Base-by-base conservation (phyloP, 1,140 invertebrate genomes). In the Hesperophylax magnus region DNA sequence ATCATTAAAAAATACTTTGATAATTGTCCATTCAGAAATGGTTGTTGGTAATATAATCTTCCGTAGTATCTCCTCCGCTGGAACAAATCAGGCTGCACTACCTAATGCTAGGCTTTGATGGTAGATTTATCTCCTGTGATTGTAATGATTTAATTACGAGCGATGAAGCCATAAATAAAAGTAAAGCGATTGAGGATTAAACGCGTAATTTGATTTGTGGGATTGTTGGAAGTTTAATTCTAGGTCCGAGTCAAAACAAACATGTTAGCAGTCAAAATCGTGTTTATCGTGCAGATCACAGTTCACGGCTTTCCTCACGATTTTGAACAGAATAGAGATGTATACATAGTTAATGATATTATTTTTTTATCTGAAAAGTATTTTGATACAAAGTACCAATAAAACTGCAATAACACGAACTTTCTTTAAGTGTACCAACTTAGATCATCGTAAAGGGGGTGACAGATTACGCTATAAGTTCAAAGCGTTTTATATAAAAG, bases 131-230 rank as follows among this genome's bases (percentile, higher is more conserved):
- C 20, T 79, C 56, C 18, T 39, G 81, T 56, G 34, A 77, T 72
- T 69, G 81, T 79, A 75, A 82, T 79, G 81, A 79, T 82, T 82
- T 76, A 82, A 82, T 82, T 82, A 75, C 53, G 61, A 69, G 18
- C 47, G 78, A 82, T 79, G 60, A 71, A 78, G 81, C 47, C 52
- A 77, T 82, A 76, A 82, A 79, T 82, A 78, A 77, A 54, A 71
- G 18, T 8, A 47, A 24, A 22, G 9, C 22, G 15, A 8, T 20
- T 53, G n/a, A n/a, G 34, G 5, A 52, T 14, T 11, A n/a, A 65
- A 47, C 31, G 34, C 65, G 22, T 39, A 24, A 27, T 24, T 65
- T 65, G 34, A 20, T 18, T 69, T 47, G 65, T 69, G 8, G n/a
- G 31, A 18, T 47, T 47, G 20, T 69, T 52, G n/a, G 17, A 17